phyloP scores from a whole-genome alignment of 1,140 invertebrate genomes.

The Fopius arisanus region DNA sequence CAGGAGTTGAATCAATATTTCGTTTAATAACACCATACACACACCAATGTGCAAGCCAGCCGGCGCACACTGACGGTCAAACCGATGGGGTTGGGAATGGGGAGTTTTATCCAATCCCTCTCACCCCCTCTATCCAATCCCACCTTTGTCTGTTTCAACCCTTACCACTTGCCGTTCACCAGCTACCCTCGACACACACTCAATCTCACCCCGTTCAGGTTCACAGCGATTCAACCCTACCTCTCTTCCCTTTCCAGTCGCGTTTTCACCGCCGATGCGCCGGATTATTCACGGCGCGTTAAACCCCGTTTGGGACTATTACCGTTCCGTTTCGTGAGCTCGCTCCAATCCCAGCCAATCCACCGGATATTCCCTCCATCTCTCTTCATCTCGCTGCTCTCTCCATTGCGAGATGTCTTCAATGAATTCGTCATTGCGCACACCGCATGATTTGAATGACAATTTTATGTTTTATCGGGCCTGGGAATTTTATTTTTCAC shows the following conservation, averaged over 20 bases:
- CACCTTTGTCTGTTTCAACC: not conserved
- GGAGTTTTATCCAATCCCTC: conserved; percentile 10
- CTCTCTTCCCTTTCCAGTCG: not conserved
- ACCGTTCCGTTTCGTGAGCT: conserved; percentile 43
- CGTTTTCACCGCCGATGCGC: conserved; percentile 35
- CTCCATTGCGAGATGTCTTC: too few relatives aligned
- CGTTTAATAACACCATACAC: conserved; percentile 62
- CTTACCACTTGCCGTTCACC: not conserved
- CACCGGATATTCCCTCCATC: not conserved
- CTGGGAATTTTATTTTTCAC: not conserved
- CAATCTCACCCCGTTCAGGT: not conserved
- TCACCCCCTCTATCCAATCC: not conserved
- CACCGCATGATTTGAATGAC: not conserved
- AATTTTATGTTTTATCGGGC: not conserved
- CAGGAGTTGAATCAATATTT: conserved; percentile 66
- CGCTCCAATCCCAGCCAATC: conserved; percentile 5
- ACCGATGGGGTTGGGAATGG: not conserved
- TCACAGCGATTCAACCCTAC: not conserved
- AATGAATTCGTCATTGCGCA: conserved; percentile 4
- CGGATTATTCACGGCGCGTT: conserved; percentile 54
- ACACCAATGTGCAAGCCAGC: conserved; percentile 26
- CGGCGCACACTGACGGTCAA: not conserved
- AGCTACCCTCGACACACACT: not conserved
- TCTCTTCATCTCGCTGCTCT: not conserved
- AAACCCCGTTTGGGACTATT: conserved; percentile 55